These are phyloP conservation scores for Bibio marci DNA, from an alignment of 2,888 invertebrate species.

Conservation along the genomic window DNA sequence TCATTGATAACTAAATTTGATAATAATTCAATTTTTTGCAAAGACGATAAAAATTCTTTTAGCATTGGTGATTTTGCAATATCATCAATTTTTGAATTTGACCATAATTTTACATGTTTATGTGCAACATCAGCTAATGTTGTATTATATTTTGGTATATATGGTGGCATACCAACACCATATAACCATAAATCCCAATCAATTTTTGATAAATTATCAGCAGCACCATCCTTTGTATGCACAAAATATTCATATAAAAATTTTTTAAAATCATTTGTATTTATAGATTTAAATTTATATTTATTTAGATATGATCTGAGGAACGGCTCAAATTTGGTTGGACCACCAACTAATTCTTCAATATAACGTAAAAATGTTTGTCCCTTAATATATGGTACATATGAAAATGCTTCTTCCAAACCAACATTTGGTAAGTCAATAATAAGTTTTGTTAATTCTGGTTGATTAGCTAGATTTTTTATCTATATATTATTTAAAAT, in stretches of 20 bases:
- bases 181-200: constrained; percentile 79
- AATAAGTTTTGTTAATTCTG: constrained; percentile 63
- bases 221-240: constrained; percentile 44
- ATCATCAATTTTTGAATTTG: constrained; percentile 26
- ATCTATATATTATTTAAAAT: too few relatives aligned
- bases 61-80: constrained; percentile 34
- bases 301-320: constrained; percentile 60
- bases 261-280: constrained; percentile 61
- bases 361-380: constrained; percentile 71
- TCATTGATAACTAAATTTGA: constrained; percentile 42
- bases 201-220: constrained; percentile 36
- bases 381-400: constrained; percentile 89
- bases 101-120: constrained; percentile 38
- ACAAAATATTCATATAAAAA: constrained; percentile 49
- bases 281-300: constrained; percentile 67
- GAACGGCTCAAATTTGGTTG: constrained; percentile 66
- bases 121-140: constrained; percentile 44
- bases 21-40: constrained; percentile 52
- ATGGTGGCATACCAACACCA: constrained; percentile 73
- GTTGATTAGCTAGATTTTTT: constrained; percentile 44
- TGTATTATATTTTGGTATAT: constrained; percentile 59
- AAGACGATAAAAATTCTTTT: constrained; percentile 35
- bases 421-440: constrained; percentile 60
- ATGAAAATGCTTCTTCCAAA: constrained; percentile 84
- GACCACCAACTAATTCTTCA: constrained; percentile 67